Percentiles rank a stretch among this genome's conserved stretches.
Evolutionary conservation across 2,888 invertebrate genomes (phyloP).

Genomic region (Xanthorhoe designata): DNA sequence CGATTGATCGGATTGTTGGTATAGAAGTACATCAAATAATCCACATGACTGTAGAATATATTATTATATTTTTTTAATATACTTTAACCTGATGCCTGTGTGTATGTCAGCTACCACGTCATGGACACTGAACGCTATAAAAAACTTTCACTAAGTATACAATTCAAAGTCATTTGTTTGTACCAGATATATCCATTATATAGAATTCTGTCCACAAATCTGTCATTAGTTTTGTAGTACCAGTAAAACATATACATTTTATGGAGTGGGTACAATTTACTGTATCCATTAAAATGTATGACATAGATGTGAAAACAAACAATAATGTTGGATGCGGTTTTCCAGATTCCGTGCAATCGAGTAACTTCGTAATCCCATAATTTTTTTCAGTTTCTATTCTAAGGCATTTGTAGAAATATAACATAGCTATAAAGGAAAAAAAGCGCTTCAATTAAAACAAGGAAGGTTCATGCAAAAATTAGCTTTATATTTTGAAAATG

Average conservation of each 20-base stretch:
- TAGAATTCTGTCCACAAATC: background rate
- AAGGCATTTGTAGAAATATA: background rate
- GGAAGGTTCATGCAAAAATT: background rate
- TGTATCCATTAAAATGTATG: background rate
- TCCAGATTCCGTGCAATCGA: background rate
- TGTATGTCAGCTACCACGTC: too few species aligned
- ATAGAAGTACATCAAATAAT: background rate
- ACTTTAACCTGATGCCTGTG: too few species aligned
- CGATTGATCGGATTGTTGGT: background rate
- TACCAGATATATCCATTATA: background rate
- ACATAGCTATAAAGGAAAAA: background rate
- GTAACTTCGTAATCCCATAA: too few species aligned
- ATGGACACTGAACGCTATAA: too few species aligned
- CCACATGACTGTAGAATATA: background rate
- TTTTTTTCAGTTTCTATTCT: background rate
- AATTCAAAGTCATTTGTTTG: too few species aligned
- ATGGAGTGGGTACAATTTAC: background rate
- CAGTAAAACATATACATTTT: background rate
- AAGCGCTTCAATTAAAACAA: too few species aligned
- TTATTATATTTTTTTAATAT: too few species aligned
- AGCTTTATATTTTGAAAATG: background rate
- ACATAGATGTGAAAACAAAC: background rate
- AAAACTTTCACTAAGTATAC: too few species aligned
- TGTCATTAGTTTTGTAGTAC: background rate
- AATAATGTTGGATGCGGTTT: background rate